These are phyloP conservation scores for Galaxea fascicularis DNA, from an alignment of 92 coral and sea anemone genomes.

Conservation along the genomic window DNA sequence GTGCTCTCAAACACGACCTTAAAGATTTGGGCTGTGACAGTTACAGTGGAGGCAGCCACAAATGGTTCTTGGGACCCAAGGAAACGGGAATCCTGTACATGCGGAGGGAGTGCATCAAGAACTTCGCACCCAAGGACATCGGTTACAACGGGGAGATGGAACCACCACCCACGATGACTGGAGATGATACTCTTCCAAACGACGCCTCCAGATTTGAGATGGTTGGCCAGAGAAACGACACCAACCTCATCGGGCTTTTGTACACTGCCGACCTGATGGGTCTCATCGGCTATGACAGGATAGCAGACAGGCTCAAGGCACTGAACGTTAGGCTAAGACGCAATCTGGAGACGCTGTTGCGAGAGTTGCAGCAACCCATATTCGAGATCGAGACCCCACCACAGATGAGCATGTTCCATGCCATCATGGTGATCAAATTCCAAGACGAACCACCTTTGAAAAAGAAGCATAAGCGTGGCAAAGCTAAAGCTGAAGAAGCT, in stretches of 20 bases:
- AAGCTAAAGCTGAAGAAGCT: not conserved
- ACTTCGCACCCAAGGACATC: constrained; percentile 71
- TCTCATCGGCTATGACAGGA: constrained; percentile 55
- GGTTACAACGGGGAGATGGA: constrained; percentile 71
- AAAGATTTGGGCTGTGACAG: constrained; percentile 73
- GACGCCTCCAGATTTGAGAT: constrained; percentile 66
- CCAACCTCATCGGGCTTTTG: constrained; percentile 65
- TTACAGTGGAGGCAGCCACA: constrained; percentile 64
- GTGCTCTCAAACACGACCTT: constrained; percentile 53
- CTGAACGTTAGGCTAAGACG: constrained; percentile 32
- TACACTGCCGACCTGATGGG: constrained; percentile 74
- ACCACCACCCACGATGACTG: constrained; percentile 49
- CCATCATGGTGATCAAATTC: constrained; percentile 40
- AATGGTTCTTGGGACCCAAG: constrained; percentile 83
- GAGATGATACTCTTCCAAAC: constrained; percentile 12
- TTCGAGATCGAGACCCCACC: constrained; percentile 53
- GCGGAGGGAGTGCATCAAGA: constrained; percentile 42
- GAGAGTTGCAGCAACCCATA: not conserved
- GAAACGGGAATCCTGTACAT: constrained; percentile 77
- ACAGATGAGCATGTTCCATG: constrained; percentile 27
- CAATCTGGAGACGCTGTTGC: constrained; percentile 15
- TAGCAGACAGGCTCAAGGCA: constrained; percentile 50
- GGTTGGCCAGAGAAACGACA: constrained; percentile 75
- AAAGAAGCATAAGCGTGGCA: not conserved
- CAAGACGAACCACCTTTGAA: too few species aligned